These are phyloP conservation scores for Chymomyza caudatula DNA, from an alignment of 2,888 invertebrate species.

Conservation along the genomic window DNA sequence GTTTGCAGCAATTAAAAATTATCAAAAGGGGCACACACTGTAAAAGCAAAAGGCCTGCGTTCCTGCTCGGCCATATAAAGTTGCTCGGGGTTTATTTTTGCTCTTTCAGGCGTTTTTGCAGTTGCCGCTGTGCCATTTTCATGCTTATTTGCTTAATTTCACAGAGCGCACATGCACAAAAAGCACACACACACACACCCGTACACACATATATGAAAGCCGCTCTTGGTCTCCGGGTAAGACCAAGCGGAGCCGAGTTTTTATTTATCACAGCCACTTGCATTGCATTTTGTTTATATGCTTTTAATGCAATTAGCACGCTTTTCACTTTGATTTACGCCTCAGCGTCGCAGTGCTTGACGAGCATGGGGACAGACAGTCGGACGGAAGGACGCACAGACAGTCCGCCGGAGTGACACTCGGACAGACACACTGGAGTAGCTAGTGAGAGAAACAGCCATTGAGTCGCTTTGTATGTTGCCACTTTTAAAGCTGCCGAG, in stretches of 20 bases:
- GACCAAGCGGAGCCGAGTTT: slow-evolving; percentile 9
- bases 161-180: slow-evolving; percentile 63
- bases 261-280: slow-evolving; percentile 65
- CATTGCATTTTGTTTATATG: slow-evolving; percentile 72
- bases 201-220: neutral
- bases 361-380: slow-evolving; percentile 30
- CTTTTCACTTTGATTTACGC: slow-evolving; percentile 72
- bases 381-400: slow-evolving; percentile 3
- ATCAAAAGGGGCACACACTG: slow-evolving; percentile 25
- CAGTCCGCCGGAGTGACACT: neutral
- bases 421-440: slow-evolving; percentile 9
- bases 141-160: slow-evolving; percentile 70
- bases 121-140: slow-evolving; percentile 22
- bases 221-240: neutral
- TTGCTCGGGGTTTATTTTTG: neutral
- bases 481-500: neutral
- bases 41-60: neutral
- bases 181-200: slow-evolving; percentile 32
- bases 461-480: slow-evolving; percentile 35
- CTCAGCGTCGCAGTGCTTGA: slow-evolving; percentile 51
- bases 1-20: slow-evolving; percentile 45
- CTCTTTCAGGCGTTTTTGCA: neutral
- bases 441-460: slow-evolving; percentile 5
- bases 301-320: slow-evolving; percentile 72
- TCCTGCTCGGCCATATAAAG: neutral